A percentile compares a stretch with the other conserved stretches of the same genome.
These are phyloP conservation scores for Coryphaenoides rupestris DNA, from an alignment of 2,113 vertebrate genomes.

Conservation along the genomic window DNA sequence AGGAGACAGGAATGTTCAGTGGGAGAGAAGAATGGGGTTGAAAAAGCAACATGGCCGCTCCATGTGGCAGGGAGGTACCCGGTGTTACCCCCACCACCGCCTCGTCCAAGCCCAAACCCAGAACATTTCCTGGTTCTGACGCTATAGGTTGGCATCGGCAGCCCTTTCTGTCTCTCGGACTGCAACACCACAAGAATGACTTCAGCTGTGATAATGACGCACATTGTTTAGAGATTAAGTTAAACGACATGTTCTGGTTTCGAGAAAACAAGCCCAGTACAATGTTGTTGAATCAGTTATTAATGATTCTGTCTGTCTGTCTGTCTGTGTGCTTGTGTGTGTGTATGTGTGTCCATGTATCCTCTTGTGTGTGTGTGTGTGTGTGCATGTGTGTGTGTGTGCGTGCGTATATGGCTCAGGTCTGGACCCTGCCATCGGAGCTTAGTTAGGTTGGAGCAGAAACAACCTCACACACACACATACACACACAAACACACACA, in stretches of 20 bases:
- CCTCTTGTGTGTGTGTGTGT: conserved; percentile 20
- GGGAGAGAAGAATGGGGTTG: conserved; percentile 8
- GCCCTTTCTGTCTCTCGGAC: conserved; percentile 23
- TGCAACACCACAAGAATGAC: conserved; percentile 40
- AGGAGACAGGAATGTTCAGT: conserved; percentile 15
- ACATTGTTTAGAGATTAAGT: no score
- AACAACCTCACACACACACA: conserved; percentile 1
- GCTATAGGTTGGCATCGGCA: conserved; percentile 44
- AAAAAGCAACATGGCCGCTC: conserved; percentile 22
- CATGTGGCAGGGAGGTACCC: conserved; percentile 56
- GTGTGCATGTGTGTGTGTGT: not conserved
- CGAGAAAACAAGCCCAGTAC: no score
- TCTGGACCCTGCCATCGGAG: conserved; percentile 51
- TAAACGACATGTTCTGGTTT: no score
- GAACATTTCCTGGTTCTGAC: conserved; percentile 66
- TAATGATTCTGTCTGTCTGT: conserved; percentile 28
- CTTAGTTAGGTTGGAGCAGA: conserved; percentile 33
- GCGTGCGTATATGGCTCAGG: conserved; percentile 47
- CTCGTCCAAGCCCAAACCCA: conserved; percentile 46
- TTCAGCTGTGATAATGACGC: conserved; percentile 20
- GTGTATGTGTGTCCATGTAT: no score
- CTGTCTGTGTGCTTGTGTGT: conserved; percentile 51
- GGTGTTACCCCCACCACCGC: conserved; percentile 49
- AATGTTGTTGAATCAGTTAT: not conserved
- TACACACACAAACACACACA: conserved; percentile 22